Conservation (phyloP, 2,113 vertebrate species). For the Taurulus bubalis region DNA sequence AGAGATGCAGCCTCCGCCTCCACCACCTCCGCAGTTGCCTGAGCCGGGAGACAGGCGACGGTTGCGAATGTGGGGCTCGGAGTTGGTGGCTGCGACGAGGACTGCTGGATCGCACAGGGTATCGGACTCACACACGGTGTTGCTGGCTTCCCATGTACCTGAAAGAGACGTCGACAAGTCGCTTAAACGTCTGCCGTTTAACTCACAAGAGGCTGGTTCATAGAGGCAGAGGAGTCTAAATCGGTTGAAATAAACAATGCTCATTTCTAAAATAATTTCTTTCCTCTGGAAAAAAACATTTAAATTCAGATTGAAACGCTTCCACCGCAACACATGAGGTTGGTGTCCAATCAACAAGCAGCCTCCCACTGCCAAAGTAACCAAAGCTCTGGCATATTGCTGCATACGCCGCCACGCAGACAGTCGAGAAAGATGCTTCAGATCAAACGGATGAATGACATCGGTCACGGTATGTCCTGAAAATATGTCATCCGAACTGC, state of each 20-base stretch:
- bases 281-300: background rate
- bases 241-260: background rate
- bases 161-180: background rate
- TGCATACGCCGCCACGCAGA: background rate
- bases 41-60: constrained; percentile 85
- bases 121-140: constrained; percentile 83
- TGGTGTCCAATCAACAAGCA: too few relatives aligned
- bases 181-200: background rate
- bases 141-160: constrained; percentile 87
- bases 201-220: background rate
- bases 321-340: too few relatives aligned
- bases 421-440: background rate
- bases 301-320: background rate
- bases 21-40: constrained; percentile 81
- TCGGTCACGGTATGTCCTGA: background rate
- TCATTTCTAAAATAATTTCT: background rate
- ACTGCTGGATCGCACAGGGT: constrained; percentile 80
- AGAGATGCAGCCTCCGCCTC: constrained; percentile 77
- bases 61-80: constrained; percentile 87
- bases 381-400: background rate
- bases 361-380: background rate
- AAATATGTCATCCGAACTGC: background rate
- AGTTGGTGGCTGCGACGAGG: constrained; percentile 81
- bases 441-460: too few relatives aligned
- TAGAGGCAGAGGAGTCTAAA: background rate